phyloP scores from a whole-genome alignment of 2,888 invertebrate species.

The Tenthredo mesomela region DNA sequence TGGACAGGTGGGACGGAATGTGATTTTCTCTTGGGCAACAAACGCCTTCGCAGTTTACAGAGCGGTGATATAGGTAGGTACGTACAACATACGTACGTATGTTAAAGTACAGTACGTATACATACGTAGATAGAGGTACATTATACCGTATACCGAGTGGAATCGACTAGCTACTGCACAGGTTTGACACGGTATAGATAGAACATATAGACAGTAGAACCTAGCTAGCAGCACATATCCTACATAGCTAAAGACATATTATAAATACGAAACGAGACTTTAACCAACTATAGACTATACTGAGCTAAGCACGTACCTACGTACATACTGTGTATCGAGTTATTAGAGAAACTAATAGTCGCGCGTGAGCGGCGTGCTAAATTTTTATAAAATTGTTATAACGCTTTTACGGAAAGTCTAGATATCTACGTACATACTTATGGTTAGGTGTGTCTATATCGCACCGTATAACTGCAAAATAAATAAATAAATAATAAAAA shows the following conservation, averaged over 20 bases:
- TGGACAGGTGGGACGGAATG: conserved; percentile 46
- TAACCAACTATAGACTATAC: neutral
- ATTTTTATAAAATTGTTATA: conserved; percentile 13
- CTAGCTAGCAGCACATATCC: neutral
- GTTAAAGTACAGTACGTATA: no score
- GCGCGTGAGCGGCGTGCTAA: conserved; percentile 28
- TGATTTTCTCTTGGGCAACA: conserved; percentile 48
- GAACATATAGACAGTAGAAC: neutral
- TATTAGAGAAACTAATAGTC: conserved; percentile 48
- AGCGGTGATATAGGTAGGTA: neutral
- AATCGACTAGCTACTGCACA: conserved; percentile 10
- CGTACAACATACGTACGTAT: no score
- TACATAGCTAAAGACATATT: neutral
- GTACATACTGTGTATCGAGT: conserved; percentile 15
- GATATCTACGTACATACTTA: neutral
- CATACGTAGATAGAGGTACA: no score
- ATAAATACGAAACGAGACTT: neutral
- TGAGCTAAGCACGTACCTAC: neutral
- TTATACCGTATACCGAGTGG: neutral
- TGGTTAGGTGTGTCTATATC: neutral
- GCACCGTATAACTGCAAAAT: neutral
- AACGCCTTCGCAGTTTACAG: conserved; percentile 24
- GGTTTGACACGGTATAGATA: neutral
- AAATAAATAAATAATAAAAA: no score
- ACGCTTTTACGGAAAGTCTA: neutral